A percentile compares a stretch with the other conserved stretches of the same genome.
Conservation (phyloP, 2,888 invertebrate genomes). For the Prosopocoilus inquinatus region DNA sequence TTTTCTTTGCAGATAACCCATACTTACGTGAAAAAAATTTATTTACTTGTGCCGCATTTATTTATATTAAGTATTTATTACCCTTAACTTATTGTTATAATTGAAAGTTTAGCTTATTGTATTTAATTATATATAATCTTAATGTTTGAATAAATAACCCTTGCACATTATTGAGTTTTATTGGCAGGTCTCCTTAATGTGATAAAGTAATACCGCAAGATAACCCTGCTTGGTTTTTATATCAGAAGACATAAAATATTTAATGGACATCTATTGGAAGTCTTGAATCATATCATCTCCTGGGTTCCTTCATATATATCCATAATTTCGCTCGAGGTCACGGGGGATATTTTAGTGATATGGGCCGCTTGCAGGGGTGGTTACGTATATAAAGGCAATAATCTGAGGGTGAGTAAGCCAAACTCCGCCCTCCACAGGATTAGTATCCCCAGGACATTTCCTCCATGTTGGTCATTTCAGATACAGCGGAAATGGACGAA, state of each 20-base stretch:
- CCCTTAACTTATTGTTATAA: no score
- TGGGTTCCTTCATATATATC: slow-evolving; percentile 16
- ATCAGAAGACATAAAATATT: slow-evolving; percentile 21
- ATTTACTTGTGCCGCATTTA: no score
- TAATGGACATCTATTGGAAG: slow-evolving; percentile 21
- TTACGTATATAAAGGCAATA: slow-evolving; percentile 18
- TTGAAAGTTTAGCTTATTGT: no score
- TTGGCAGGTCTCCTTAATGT: not conserved
- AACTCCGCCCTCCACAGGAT: slow-evolving; percentile 16
- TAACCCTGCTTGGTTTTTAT: slow-evolving; percentile 16
- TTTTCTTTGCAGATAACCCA: no score
- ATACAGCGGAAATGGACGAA: slow-evolving; percentile 18
- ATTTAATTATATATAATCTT: no score
- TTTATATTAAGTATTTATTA: no score
- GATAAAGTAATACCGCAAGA: slow-evolving; percentile 14
- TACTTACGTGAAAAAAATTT: no score
- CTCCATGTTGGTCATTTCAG: slow-evolving; percentile 21
- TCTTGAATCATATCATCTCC: slow-evolving; percentile 21
- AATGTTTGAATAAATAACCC: no score
- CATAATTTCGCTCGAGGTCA: slow-evolving; percentile 19
- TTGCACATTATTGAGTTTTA: not conserved
- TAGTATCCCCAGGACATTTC: slow-evolving; percentile 21
- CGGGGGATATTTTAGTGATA: slow-evolving; percentile 19
- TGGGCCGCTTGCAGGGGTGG: slow-evolving; percentile 9
- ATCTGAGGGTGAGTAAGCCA: slow-evolving; percentile 8